Base-by-base conservation (phyloP, 2,113 vertebrate species). In the Festucalex cinctus region DNA sequence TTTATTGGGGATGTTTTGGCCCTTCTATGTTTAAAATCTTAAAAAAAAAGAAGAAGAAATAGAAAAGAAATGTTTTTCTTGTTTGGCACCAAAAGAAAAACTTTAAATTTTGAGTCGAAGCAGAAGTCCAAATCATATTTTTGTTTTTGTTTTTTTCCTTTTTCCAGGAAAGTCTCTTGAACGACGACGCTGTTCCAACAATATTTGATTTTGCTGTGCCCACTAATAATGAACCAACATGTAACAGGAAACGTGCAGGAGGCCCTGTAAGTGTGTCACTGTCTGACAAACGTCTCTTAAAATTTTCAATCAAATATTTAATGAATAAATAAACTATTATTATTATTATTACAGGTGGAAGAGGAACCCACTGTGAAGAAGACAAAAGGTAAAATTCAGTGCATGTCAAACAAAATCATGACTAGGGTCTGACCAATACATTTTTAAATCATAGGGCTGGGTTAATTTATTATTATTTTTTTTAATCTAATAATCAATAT, bases 181-280 rank as follows among this genome's bases (percentile, higher is more conserved):
- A 89, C 75, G 95, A 98, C 75, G 95, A 95, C 70, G 97, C 97
- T 62, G 90, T 99, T 88, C 97, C 97, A 72, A 98, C 96, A 28
- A 94, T 98, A 91, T 99, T 99, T 88, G 94, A 98, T 80, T 89
- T 91, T 20, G 88, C 93, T 12, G 91, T 90, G 79, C 92, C 96
- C 77, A 82, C 93, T 71, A 95, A 94, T 79, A 95, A 94, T 79
- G 93, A 95, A 7, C 91, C 94, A 68, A 90, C 90, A 73, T 91
- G 88, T 78, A 94, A 91, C 58, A 93, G 95, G 85, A 99, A 99
- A 88, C 91, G 95, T 86, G 93, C 93, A 57, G 92, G 93, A 90
- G 95, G 96, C 69, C 87, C 94, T 77, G 96, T 98, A 89, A 87
- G 95, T 88, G 3, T 71, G 56, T 44, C 2, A 20, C 0, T 69